Conservation (phyloP, 1,140 invertebrate genomes). For the Aplysia californica region DNA sequence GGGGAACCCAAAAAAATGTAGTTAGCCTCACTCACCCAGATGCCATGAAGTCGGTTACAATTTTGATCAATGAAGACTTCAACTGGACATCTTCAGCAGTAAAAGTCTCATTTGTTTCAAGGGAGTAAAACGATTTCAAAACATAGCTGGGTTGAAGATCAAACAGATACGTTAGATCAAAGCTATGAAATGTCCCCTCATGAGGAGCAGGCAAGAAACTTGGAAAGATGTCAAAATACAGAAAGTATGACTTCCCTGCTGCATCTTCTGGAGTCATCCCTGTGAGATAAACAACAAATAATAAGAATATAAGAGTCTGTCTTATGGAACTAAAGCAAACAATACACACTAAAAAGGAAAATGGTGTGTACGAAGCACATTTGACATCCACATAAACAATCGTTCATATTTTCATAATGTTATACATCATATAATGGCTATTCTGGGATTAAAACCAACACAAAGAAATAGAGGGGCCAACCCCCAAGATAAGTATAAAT, state of each 20-base stretch:
- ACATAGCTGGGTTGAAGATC: background rate
- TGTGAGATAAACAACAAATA: background rate
- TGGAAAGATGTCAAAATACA: constrained; percentile 3
- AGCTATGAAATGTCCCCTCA: background rate
- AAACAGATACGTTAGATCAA: constrained; percentile 3
- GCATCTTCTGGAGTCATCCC: background rate
- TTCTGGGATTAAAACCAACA: too few species aligned
- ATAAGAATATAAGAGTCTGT: too few species aligned
- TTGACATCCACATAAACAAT: too few species aligned
- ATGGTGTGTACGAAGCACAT: too few species aligned
- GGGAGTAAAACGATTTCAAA: background rate
- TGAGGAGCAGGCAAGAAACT: background rate
- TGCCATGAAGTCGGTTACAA: constrained; percentile 1
- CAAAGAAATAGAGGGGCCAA: too few species aligned
- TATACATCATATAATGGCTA: too few species aligned
- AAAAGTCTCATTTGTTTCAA: background rate
- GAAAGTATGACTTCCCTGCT: background rate
- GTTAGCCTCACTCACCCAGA: background rate
- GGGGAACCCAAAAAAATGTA: background rate
- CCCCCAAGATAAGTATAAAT: too few species aligned
- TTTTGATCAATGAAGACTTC: background rate
- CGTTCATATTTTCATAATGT: too few species aligned
- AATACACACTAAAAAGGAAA: too few species aligned
- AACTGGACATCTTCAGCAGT: background rate
- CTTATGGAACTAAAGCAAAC: too few species aligned